Percentiles rank a stretch among this genome's conserved stretches.
Conservation (phyloP, 2,797 vertebrate genomes). For the Euthynnus affinis region DNA sequence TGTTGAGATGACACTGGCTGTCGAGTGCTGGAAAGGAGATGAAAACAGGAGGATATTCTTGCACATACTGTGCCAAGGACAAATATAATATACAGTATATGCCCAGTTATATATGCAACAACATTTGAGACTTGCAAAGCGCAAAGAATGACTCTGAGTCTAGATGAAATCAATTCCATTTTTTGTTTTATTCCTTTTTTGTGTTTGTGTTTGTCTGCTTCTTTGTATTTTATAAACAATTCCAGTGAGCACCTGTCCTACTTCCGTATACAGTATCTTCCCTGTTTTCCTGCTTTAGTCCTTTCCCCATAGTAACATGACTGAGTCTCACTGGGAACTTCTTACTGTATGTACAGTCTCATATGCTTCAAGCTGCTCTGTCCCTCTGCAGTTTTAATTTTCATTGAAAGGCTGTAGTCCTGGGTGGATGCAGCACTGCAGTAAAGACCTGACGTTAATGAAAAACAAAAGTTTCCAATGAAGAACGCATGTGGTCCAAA, state of each 20-base stretch:
- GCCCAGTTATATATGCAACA: neutral
- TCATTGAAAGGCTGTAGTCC: conserved; percentile 64
- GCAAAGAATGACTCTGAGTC: neutral
- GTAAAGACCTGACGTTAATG: conserved; percentile 48
- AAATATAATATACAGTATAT: neutral
- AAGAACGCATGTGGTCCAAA: conserved; percentile 39
- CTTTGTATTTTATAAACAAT: neutral
- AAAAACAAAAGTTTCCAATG: conserved; percentile 59
- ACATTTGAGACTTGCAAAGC: neutral
- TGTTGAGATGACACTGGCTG: conserved; percentile 1
- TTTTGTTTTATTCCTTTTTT: neutral
- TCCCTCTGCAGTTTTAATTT: conserved; percentile 51
- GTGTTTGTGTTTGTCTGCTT: no score
- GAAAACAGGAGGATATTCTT: neutral
- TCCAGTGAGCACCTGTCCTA: conserved; percentile 5
- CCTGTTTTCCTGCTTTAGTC: conserved; percentile 5
- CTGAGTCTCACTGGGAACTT: conserved; percentile 11
- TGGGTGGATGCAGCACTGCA: conserved; percentile 52
- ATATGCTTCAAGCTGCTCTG: conserved; percentile 26
- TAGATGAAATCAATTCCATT: neutral
- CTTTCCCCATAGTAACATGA: neutral
- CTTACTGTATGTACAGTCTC: conserved; percentile 9
- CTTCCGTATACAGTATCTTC: neutral
- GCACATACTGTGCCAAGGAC: neutral
- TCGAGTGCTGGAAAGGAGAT: neutral